phyloP scores from a whole-genome alignment of 2,888 invertebrate species.

The Microplitis deprimator region DNA sequence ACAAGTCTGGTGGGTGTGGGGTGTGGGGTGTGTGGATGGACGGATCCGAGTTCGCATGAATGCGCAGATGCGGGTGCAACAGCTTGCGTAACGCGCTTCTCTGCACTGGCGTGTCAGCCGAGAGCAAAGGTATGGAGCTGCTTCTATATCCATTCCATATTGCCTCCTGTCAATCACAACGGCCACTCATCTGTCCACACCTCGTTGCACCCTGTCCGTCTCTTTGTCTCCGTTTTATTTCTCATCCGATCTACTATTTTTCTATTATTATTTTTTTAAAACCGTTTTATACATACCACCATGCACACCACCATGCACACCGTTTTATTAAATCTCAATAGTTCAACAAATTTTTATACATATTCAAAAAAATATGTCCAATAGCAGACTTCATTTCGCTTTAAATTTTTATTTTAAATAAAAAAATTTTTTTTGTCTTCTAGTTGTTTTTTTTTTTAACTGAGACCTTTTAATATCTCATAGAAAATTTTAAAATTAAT shows the following conservation, averaged over 20 bases:
- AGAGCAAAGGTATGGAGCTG: slow-evolving; percentile 60
- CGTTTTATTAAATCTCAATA: too few relatives aligned
- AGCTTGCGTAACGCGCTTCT: slow-evolving; percentile 70
- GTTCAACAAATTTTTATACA: too few relatives aligned
- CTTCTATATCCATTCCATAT: slow-evolving; percentile 69
- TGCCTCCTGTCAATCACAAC: slow-evolving; percentile 72
- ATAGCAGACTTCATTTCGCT: too few relatives aligned
- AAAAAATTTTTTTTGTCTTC: too few relatives aligned
- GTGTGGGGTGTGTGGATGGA: slow-evolving; percentile 56
- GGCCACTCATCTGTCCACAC: slow-evolving; percentile 55
- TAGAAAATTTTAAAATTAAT: too few relatives aligned
- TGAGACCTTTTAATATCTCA: too few relatives aligned
- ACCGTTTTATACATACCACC: too few relatives aligned
- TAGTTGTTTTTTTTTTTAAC: too few relatives aligned
- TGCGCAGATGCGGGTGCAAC: slow-evolving; percentile 72
- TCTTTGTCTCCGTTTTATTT: slow-evolving; percentile 46
- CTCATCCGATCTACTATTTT: slow-evolving; percentile 29
- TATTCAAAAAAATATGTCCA: too few relatives aligned
- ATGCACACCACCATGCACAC: too few relatives aligned
- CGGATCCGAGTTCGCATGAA: slow-evolving; percentile 70
- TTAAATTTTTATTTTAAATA: too few relatives aligned
- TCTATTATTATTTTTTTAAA: slow-evolving; percentile 6
- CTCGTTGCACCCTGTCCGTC: slow-evolving; percentile 47
- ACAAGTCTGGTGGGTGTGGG: slow-evolving; percentile 49
- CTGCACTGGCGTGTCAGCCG: slow-evolving; percentile 51